Base-by-base conservation (phyloP, 2,888 invertebrate genomes). In the Trissolcus japonicus region DNA sequence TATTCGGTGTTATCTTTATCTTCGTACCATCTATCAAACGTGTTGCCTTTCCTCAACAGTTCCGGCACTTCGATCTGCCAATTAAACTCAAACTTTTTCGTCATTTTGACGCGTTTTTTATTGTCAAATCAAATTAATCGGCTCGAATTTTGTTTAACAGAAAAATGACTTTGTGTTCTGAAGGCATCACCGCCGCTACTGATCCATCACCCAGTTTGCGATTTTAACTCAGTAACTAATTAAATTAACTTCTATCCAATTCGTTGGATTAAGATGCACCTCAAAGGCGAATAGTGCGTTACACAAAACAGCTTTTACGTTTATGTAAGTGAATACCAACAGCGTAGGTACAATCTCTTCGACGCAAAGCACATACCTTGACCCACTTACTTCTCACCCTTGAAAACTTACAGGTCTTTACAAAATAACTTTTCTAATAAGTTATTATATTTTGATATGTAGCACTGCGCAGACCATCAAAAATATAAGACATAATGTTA, bases 11-110 rank as follows among this genome's bases (percentile, higher is more conserved):
- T 89, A 79, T 92, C 92, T 80, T 91, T 91, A 81, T 92, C 92
- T 90, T 94, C 94, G 84, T 92, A 92, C 92, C 93, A 94, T 74
- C 93, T 90, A 84, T 94, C 93, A 85, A 93, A 93, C 46, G 89
- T 85, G 57, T 90, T 90, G 29, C 94, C 94, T 61, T 90, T 90
- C 59, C 90, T 89, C 54, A 94, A 89, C 21, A 89, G 82, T 62
- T 91, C 91, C 25, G 93, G 93, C 69, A 93, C 92, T 65, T 91
- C 90, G 74, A 91, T 90, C 80, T 90, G 91, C 93, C 94, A 94
- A 88, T 92, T 91, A 88, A 93, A 94, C 83, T 93, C 93, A 86
- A 92, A 93, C 84, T 91, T 91, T 86, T 94, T 94, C 81, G 93
- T 93, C 92, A 92, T 92, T 78, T 79, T 83, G 16, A 16, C n/a